Evolutionary conservation across 2,113 vertebrate genomes (phyloP), one percentile per base, ranked within the genome.

Genomic region (Istiophorus platypterus): DNA sequence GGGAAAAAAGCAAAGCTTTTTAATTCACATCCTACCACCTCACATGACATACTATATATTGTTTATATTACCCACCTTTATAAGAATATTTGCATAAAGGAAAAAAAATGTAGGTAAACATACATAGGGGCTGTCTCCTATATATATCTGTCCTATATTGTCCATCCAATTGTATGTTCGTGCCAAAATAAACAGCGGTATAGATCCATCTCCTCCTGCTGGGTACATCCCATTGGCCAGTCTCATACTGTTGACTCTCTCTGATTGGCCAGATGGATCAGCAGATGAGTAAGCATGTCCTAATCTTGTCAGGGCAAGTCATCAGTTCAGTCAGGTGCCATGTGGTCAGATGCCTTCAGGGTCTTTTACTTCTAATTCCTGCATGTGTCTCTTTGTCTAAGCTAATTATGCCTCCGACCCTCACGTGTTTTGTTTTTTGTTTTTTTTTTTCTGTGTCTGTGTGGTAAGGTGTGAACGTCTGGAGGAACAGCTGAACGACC

Each of bases 401-500:
- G 88, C 82, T 83, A 79, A 85, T 91, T 74, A 81, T 58, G 61
- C 13, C 52, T 18, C 72, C 27, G 39, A 31, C 37, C 26, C 74
- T 88, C 70, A 80, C 45, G 54, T 77, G 85, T 61, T 51, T 58
- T 17, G 65, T n/a, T 31, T 72, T 20, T 66, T 61, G 57, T 58
- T 17, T 70, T n/a, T 31, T 72, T 20, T 66, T 70, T 2, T 17
- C 0, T 73, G 27, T 78, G 18, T 67, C 26, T 86, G 9, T 88
- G 78, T 75, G 27, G 79, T 82, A 87, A 99, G 98, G 94, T 99
- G 96, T 92, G 98, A 99, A 78, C 95, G 97, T 82, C 94, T 99
- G 20, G 98, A 99, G 90, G 98, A 99, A 71, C 98, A 99, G 89
- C 94, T 99, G 22, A 99, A 99, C 41, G 98, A 99, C 93, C 93